These are phyloP conservation scores for Crambe crambe DNA, from an alignment of 37 sponge, comb jelly and placozoan species.

Conservation along the genomic window DNA sequence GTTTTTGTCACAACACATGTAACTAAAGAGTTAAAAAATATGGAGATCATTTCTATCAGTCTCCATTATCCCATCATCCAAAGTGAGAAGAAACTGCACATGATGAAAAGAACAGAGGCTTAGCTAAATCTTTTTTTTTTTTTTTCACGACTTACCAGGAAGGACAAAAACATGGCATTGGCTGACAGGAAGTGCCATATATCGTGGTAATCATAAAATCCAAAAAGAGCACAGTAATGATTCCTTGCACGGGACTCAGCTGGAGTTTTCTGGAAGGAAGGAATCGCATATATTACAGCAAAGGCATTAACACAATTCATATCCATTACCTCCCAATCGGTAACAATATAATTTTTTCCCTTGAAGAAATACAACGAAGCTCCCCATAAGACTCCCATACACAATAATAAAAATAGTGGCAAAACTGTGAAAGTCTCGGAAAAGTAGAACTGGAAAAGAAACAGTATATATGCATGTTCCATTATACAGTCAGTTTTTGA, in stretches of 20 bases:
- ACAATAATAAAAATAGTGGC: slow-evolving; percentile 8
- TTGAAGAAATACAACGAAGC: slow-evolving; percentile 67
- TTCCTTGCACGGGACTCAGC: slow-evolving; percentile 75
- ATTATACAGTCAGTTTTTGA: no score
- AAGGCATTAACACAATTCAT: no score
- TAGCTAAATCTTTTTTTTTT: neutral
- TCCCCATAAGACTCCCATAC: slow-evolving; percentile 17
- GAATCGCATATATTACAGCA: no score
- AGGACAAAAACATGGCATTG: slow-evolving; percentile 90
- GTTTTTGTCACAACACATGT: no score
- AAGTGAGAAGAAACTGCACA: slow-evolving; percentile 60
- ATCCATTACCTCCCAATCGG: slow-evolving; percentile 82
- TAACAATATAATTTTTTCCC: slow-evolving; percentile 38
- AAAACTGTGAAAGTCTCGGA: slow-evolving; percentile 41
- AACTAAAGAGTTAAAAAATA: slow-evolving; percentile 63
- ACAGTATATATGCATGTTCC: neutral
- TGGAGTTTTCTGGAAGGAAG: slow-evolving; percentile 42
- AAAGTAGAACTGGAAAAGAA: slow-evolving; percentile 4
- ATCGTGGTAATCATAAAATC: slow-evolving; percentile 95
- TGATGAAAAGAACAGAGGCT: neutral
- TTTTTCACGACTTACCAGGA: slow-evolving; percentile 65
- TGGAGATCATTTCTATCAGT: slow-evolving; percentile 23
- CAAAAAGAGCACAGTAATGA: slow-evolving; percentile 65
- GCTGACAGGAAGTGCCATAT: slow-evolving; percentile 98
- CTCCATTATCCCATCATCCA: slow-evolving; percentile 68